phyloP scores from a whole-genome alignment of 1,140 invertebrate species.

The Bombus superbus region DNA sequence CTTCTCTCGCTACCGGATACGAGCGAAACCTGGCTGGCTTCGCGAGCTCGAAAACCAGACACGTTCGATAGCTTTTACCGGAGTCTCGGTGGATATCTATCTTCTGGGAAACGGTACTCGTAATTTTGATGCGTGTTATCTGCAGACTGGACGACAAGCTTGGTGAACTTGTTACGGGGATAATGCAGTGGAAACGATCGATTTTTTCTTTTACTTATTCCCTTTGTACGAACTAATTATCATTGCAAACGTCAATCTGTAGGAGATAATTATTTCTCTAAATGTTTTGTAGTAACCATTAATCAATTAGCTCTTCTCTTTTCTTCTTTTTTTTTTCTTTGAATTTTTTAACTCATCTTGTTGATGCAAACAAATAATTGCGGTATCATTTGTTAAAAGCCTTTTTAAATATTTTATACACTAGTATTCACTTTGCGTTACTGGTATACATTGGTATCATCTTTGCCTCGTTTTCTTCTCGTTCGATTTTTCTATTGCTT shows the following conservation, averaged over 20 bases:
- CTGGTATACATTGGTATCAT: no score
- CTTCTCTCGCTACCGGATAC: background rate
- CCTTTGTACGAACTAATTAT: background rate
- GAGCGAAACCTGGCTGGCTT: background rate
- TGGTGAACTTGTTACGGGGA: background rate
- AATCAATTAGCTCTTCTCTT: background rate
- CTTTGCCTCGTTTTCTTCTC: no score
- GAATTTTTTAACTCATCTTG: no score
- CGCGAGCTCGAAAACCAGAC: background rate
- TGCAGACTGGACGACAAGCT: background rate
- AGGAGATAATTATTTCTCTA: background rate
- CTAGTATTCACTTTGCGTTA: no score
- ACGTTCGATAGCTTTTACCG: background rate
- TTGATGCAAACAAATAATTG: no score
- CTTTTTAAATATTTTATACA: no score
- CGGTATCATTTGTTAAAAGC: no score
- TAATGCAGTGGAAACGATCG: background rate
- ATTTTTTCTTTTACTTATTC: background rate
- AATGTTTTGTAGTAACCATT: background rate
- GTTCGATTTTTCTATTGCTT: background rate
- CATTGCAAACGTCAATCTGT: background rate
- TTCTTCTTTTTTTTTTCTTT: no score
- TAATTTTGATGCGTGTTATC: background rate
- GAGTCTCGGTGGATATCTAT: background rate
- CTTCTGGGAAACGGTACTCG: background rate